Evolutionary conservation across 1,140 invertebrate genomes (phyloP), one percentile per base, ranked within the genome.

Genomic region (Muscidifurax raptorellus): DNA sequence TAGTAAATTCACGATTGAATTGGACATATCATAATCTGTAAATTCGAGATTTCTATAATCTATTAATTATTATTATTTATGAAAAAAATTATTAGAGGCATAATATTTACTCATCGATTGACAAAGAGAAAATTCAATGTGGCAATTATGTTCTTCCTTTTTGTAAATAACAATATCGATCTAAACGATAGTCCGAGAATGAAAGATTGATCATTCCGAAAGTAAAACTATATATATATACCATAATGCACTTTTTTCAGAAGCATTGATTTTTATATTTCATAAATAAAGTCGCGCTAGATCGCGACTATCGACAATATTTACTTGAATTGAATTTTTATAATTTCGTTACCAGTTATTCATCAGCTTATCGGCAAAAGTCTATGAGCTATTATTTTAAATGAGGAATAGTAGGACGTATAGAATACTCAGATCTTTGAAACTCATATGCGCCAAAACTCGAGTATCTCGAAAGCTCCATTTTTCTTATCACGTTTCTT

Each of bases 11-110:
- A 83, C 12, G 30, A 80, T 80, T 81, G 71, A 83, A 80, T 79
- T 64, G 36, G 67, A 86, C 85, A 86, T 86, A 86, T 86, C 82
- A 86, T 86, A 71, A 81, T 66, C 12, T 80, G 72, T 86, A 84
- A 84, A 86, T 86, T 83, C 36, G 40, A 83, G 64, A 69, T 75
- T 84, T 80, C 47, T 80, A 80, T 76, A 81, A 81, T 75, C 32
- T 76, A 44, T 74, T 15, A 75, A 74, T 72, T 32, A 78, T 79
- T 69, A 83, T 78, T 79, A 79, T 79, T 84, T 47, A 79, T 79
- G 25, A 59, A 59, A 64, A 79, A 72, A 27, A 28, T 69, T 77
- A 77, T 84, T 84, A 71, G 67, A 30, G 0, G 22, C 67, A 71
- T 84, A 83, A 79, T 83, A 83, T 30, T n/a, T 75, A 82, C 25